Conservation (phyloP, 2,113 vertebrate species). For the Haemorhous mexicanus region DNA sequence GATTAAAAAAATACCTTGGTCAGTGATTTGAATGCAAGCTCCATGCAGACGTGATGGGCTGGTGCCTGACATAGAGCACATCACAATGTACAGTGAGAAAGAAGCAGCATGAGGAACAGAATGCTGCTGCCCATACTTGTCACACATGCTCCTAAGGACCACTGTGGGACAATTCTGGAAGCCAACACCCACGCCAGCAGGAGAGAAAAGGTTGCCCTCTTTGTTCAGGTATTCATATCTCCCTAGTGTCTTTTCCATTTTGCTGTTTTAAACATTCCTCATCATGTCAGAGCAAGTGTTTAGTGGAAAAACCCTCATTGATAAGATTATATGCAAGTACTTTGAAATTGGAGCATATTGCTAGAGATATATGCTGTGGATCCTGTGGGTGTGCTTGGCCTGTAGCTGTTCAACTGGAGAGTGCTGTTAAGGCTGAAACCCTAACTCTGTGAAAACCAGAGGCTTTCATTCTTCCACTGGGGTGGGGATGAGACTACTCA, state of each 20-base stretch:
- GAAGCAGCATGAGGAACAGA: not conserved
- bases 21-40: fast-evolving
- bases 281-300: conserved; percentile 1
- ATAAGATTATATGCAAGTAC: conserved; percentile 7
- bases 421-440: not conserved
- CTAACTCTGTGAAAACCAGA: not conserved
- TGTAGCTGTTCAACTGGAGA: not conserved
- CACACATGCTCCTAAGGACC: not conserved
- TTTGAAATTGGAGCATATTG: not conserved
- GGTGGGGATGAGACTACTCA: not conserved
- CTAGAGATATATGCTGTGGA: not conserved
- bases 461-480: not conserved
- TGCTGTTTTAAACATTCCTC: not conserved
- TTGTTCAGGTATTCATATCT: not conserved
- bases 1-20: not conserved
- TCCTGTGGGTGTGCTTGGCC: not conserved
- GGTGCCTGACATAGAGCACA: not conserved
- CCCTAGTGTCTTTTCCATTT: not conserved
- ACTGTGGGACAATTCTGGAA: not conserved
- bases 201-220: not conserved
- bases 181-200: not conserved
- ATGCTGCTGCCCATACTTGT: not conserved
- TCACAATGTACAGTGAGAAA: not conserved
- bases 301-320: not conserved
- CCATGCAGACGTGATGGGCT: fast-evolving